phyloP scores from a whole-genome alignment of 1,140 invertebrate genomes.

The Heliconius congener region DNA sequence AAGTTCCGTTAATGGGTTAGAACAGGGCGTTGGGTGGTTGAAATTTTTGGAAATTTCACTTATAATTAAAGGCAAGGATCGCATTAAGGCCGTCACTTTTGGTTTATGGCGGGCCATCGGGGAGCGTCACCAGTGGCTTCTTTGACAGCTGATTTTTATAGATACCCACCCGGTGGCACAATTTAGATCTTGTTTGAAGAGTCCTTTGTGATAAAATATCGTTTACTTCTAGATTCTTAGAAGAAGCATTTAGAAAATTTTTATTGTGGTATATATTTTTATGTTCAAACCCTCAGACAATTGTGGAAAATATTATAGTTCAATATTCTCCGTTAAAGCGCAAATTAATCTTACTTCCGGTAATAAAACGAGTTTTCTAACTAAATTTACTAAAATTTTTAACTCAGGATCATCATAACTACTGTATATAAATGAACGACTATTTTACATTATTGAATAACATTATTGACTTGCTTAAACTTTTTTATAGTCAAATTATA shows the following conservation, averaged over 20 bases:
- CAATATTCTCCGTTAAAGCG: too few species aligned
- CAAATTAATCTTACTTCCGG: too few species aligned
- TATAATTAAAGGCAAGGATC: conserved; percentile 72
- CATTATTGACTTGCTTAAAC: too few species aligned
- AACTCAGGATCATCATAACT: too few species aligned
- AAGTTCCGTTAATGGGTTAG: conserved; percentile 73
- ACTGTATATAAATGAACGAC: too few species aligned
- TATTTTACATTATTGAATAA: too few species aligned
- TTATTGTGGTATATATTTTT: not conserved
- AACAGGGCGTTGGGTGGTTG: conserved; percentile 44
- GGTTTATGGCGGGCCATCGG: conserved; percentile 58
- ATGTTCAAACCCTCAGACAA: not conserved
- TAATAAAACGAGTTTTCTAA: too few species aligned
- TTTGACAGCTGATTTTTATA: conserved; percentile 60
- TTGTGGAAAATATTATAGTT: too few species aligned
- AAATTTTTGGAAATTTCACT: conserved; percentile 73
- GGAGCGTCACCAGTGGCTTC: conserved; percentile 49
- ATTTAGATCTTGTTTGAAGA: conserved; percentile 33
- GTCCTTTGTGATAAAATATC: conserved; percentile 22
- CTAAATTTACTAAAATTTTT: too few species aligned
- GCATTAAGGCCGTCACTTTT: conserved; percentile 73
- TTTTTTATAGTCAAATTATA: too few species aligned
- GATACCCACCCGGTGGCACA: conserved; percentile 29
- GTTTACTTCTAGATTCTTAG: not conserved
- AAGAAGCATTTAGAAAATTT: not conserved